These are phyloP conservation scores for Elaphurus davidianus DNA, from an alignment of 2,113 vertebrate genomes.

Conservation along the genomic window DNA sequence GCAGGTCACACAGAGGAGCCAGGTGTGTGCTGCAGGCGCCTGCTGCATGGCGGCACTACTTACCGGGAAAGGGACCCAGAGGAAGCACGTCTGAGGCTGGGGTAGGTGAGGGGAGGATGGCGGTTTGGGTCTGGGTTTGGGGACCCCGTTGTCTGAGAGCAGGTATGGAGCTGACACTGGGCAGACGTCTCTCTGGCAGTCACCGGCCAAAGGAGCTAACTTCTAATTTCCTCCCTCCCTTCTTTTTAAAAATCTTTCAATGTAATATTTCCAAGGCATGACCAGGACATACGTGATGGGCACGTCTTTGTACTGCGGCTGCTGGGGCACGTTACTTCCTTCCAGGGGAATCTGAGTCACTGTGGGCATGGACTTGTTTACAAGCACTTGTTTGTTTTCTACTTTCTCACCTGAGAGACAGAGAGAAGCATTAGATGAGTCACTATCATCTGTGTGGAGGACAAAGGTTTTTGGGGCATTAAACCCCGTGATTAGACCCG, in stretches of 20 bases:
- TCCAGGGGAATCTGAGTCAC: conserved; percentile 97
- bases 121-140: not conserved
- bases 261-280: not conserved
- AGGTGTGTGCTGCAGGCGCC: not conserved
- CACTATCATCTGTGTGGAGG: fast-evolving
- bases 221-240: not conserved
- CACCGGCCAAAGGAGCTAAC: not conserved
- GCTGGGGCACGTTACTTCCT: conserved; percentile 91
- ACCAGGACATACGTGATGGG: conserved; percentile 90
- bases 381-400: conserved; percentile 97
- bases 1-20: not conserved
- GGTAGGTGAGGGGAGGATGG: too few species aligned
- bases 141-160: not conserved
- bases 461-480: not conserved
- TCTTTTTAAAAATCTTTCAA: not conserved
- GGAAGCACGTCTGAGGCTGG: not conserved
- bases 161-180: not conserved
- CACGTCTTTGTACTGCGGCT: conserved; percentile 97
- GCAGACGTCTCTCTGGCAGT: not conserved
- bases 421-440: not conserved
- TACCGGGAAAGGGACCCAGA: not conserved
- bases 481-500: not conserved
- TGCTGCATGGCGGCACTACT: not conserved
- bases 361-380: conserved; percentile 99
- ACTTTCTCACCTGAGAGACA: conserved; percentile 91